Percentiles rank a stretch among this genome's conserved stretches.
Conservation (phyloP, 2,797 vertebrate species). For the Poecilia velifera region DNA sequence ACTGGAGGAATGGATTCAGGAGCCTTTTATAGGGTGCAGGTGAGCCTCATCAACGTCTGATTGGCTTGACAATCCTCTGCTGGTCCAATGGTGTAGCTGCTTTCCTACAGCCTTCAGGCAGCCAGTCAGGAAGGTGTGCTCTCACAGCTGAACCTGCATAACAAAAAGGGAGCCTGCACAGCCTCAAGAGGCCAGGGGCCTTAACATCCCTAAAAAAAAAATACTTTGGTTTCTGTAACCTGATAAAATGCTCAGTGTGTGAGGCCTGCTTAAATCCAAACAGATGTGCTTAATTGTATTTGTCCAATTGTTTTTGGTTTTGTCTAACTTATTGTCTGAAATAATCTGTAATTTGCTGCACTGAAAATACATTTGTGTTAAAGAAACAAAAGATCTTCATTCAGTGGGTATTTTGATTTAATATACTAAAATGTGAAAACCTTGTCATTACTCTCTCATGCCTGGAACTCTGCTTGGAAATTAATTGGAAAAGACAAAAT, state of each 20-base stretch:
- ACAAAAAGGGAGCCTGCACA: too few relatives aligned
- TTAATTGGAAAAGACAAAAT: slow-evolving; percentile 20
- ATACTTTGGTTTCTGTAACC: background rate
- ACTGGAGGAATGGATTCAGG: too few relatives aligned
- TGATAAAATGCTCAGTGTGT: background rate
- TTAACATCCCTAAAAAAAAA: background rate
- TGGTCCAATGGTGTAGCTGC: too few relatives aligned
- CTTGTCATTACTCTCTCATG: background rate
- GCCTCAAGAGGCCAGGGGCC: too few relatives aligned
- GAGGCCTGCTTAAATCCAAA: background rate
- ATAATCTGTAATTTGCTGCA: background rate
- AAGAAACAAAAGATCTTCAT: background rate
- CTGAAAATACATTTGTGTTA: background rate
- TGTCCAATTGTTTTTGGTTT: background rate
- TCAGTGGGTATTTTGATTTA: background rate
- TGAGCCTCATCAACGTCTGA: too few relatives aligned
- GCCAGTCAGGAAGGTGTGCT: too few relatives aligned
- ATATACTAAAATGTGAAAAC: slow-evolving; percentile 14
- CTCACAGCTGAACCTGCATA: too few relatives aligned
- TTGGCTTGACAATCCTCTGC: too few relatives aligned
- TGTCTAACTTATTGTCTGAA: background rate
- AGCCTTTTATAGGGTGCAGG: too few relatives aligned
- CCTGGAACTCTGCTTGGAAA: slow-evolving; percentile 21
- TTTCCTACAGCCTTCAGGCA: too few relatives aligned
- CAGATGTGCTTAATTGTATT: background rate